Base-by-base conservation (phyloP, 1,140 invertebrate genomes). In the Apolygus lucorum region DNA sequence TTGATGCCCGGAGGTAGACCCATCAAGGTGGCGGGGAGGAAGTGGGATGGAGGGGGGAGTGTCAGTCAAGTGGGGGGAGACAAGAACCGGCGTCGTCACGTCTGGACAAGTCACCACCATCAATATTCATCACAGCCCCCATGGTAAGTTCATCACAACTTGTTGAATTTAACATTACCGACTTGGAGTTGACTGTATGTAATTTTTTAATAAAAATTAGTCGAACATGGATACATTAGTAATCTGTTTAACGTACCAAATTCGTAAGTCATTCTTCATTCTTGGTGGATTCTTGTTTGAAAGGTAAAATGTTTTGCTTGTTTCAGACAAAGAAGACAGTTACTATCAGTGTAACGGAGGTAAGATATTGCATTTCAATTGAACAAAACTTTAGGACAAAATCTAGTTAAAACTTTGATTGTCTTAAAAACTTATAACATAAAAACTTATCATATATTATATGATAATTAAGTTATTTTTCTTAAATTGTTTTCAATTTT, bases 101-200 rank as follows among this genome's bases (percentile, higher is more conserved):
- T 76, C 74, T n/a, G 75, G 75, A 13, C 68, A 70, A 13, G 75
- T 76, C 21, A 76, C 75, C 59, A 74, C 74, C 59, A 75, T 76
- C 28, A 76, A 76, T 72, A 59, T 75, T 62, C 68, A 68, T 25
- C 54, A 59, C 65, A 42, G 28, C 22, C 68, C 42, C 63, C 29
- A 70, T 28, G 49, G 64, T 59, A 63, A 29, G n/a, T 11, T 28
- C 17, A 49, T 59, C 22, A 28, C 4, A 65, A 24, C 4, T 52
- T 59, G 27, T 22, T 68, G n/a, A n/a, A n/a, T n/a, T n/a, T n/a
- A n/a, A n/a, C n/a, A n/a, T n/a, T n/a, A n/a, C n/a, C n/a, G n/a
- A n/a, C n/a, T n/a, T n/a, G n/a, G n/a, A n/a, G n/a, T n/a, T n/a
- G n/a, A n/a, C n/a, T n/a, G n/a, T n/a, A n/a, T n/a, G n/a, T n/a